A percentile compares a stretch with the other conserved stretches of the same genome.
Evolutionary conservation across 37 sponge, comb jelly and placozoan species (phyloP).

Genomic region (Haliclona indistincta): DNA sequence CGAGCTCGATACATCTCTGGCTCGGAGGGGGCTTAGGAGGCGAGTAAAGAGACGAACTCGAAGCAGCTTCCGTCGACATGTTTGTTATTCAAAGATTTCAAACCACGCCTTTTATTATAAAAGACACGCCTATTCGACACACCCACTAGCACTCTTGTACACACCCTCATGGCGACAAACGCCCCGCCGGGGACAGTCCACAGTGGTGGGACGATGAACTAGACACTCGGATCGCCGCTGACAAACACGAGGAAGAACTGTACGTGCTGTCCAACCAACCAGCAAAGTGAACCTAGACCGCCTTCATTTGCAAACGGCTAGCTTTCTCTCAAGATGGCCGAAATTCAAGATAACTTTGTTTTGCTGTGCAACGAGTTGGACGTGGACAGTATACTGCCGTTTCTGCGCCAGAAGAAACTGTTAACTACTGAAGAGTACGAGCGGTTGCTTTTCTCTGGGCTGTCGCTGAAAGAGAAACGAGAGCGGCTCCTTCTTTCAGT

Average conservation of each 20-base stretch:
- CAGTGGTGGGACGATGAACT: no score
- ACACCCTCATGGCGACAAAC: no score
- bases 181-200: no score
- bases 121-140: neutral
- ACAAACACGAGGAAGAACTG: no score
- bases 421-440: conserved; percentile 48
- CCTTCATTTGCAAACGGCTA: no score
- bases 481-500: conserved; percentile 25
- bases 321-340: neutral
- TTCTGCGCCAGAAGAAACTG: conserved; percentile 42
- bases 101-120: no score
- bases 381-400: conserved; percentile 38
- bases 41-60: neutral
- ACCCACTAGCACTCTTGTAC: neutral
- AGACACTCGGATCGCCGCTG: no score
- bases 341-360: conserved; percentile 40
- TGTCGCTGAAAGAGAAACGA: neutral
- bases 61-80: neutral
- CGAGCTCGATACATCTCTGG: neutral
- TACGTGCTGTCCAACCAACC: no score
- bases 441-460: conserved; percentile 1
- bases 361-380: conserved; percentile 31
- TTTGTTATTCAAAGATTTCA: no score
- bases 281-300: no score
- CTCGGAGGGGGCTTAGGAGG: neutral